Evolutionary conservation across 1,140 invertebrate species (phyloP), one percentile per base, ranked within the genome.

Genomic region (Dysdera silvatica): DNA sequence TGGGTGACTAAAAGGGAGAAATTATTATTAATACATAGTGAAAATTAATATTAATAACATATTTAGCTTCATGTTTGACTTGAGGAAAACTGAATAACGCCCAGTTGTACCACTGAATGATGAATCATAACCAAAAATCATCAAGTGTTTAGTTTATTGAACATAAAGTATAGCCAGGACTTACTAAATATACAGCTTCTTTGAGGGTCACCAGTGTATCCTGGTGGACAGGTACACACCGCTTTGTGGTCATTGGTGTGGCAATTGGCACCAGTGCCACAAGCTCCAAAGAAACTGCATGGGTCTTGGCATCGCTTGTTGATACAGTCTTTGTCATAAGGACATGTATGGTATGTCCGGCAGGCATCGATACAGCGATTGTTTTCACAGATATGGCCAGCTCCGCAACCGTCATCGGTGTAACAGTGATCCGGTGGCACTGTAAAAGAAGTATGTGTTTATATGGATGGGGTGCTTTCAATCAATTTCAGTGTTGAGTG

Each of bases 291-390:
- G 20, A 83, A 80, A 32, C 81, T 76, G 74, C 88, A 93, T 0
- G 89, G 86, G 65, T 84, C 85, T 57, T 83, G 81, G 74, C 90
- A 95, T 69, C 83, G 85, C 83, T 81, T 71, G 78, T 87, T 86
- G 76, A 91, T 84, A 82, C 91, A 95, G 74, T 88, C 87, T 80
- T 89, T 88, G 77, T 92, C 88, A 78, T 86, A 85, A 65, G 88
- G 84, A 80, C 91, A 95, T 79, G 92, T 89, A 80, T 83, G 82
- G 82, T 94, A 88, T 76, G 84, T 86, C 78, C 85, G 85, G 80
- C 91, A 94, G 35, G 70, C 70, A 49, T 71, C 70, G n/a, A 71
- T 68, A 59, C 70, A 71, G 20, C 63, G 52, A 31, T 67, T 68
- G 18, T 68, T 71, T 31, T 71, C 70, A 47, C 70, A 71, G 29